phyloP scores from a whole-genome alignment of 2,888 invertebrate species.

The Xestoiulus laeticollis region DNA sequence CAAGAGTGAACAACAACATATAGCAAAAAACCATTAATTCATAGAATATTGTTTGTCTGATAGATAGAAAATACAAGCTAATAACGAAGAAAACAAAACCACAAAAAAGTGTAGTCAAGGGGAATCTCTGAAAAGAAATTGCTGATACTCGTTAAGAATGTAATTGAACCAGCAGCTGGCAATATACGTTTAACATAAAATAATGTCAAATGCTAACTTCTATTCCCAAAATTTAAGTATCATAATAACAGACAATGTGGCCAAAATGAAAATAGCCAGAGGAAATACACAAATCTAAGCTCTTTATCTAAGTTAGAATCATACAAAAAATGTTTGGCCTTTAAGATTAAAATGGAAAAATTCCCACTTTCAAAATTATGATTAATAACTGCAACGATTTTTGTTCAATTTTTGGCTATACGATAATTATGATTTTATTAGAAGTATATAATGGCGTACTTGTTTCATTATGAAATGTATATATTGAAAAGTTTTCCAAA shows the following conservation, averaged over 20 bases:
- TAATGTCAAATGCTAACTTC: not conserved
- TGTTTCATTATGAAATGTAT: too few relatives aligned
- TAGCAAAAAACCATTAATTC: not conserved
- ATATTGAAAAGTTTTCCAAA: too few relatives aligned
- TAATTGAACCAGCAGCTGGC: not conserved
- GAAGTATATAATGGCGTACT: too few relatives aligned
- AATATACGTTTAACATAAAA: not conserved
- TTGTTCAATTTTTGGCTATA: not conserved
- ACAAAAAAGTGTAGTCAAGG: not conserved
- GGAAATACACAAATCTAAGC: not conserved
- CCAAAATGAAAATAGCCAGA: not conserved
- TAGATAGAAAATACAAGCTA: not conserved
- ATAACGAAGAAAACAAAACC: conserved; percentile 4
- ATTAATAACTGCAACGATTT: not conserved
- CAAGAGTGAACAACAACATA: conserved; percentile 36
- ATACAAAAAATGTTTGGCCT: not conserved
- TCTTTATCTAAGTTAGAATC: not conserved
- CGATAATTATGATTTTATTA: too few relatives aligned
- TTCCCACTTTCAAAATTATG: not conserved
- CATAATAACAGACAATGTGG: not conserved
- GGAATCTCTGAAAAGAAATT: not conserved
- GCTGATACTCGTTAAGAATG: not conserved
- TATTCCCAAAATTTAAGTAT: conserved; percentile 16
- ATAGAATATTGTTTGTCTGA: not conserved
- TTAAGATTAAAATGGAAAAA: not conserved